Percentiles rank a stretch among this genome's conserved stretches.
These are phyloP conservation scores for Nanger granti DNA, from an alignment of 2,113 vertebrate genomes.

Conservation along the genomic window DNA sequence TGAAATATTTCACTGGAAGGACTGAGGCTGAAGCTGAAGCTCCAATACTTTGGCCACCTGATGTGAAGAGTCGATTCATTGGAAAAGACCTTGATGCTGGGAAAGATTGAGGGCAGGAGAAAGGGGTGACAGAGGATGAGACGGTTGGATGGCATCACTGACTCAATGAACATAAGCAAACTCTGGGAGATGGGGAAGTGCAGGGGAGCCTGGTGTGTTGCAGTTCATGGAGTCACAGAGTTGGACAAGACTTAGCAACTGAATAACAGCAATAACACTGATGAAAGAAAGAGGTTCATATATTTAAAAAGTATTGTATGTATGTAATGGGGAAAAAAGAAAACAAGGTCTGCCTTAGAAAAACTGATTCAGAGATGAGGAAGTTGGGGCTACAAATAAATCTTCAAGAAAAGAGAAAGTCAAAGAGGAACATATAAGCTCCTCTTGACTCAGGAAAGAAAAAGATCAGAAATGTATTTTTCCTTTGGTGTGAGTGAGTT, in stretches of 20 bases:
- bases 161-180: not conserved
- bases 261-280: not conserved
- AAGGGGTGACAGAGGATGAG: not conserved
- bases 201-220: not conserved
- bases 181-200: not conserved
- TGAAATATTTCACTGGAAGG: not conserved
- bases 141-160: not conserved
- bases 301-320: not conserved
- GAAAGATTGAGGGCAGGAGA: not conserved
- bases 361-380: not conserved
- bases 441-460: not conserved
- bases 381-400: not conserved
- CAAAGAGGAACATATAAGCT: not conserved
- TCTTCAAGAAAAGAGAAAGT: not conserved
- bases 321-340: not conserved
- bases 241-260: not conserved
- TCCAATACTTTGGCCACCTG: not conserved
- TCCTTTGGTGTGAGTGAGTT: conserved; percentile 34
- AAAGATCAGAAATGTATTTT: conserved; percentile 43
- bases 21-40: not conserved
- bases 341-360: not conserved
- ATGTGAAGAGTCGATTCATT: not conserved
- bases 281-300: not conserved
- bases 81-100: not conserved
- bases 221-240: not conserved